Conservation (phyloP, 92 coral and sea anemone genomes). For the Diadumene lineata region DNA sequence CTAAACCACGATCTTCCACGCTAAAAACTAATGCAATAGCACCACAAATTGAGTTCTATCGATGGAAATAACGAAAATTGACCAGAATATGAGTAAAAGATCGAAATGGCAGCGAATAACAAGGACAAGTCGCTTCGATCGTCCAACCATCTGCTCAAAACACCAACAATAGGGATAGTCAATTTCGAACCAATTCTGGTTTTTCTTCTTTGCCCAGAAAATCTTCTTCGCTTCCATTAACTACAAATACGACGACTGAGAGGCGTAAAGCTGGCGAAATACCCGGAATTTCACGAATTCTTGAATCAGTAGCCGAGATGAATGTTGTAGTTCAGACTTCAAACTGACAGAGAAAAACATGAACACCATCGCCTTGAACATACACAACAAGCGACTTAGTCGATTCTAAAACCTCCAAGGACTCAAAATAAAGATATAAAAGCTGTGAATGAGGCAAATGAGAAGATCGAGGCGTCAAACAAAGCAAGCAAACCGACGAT, state of each 20-base stretch:
- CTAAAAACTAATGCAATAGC: background rate
- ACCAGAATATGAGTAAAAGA: slow-evolving; percentile 3
- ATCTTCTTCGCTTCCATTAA: slow-evolving; percentile 1
- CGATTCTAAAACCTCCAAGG: slow-evolving; percentile 15
- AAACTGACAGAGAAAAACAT: slow-evolving; percentile 35
- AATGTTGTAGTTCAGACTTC: slow-evolving; percentile 13
- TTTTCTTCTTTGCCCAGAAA: slow-evolving; percentile 20
- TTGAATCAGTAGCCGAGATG: slow-evolving; percentile 9
- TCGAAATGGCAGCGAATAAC: background rate
- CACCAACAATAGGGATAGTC: slow-evolving; percentile 12
- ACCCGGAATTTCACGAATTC: slow-evolving; percentile 37
- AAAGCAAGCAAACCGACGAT: slow-evolving; percentile 4
- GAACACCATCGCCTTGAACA: background rate
- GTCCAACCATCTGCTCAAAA: slow-evolving; percentile 20
- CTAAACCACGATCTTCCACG: background rate
- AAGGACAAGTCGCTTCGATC: background rate
- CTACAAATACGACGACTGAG: slow-evolving; percentile 7
- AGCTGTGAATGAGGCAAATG: slow-evolving; percentile 4
- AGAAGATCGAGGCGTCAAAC: slow-evolving; percentile 5
- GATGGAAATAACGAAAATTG: background rate
- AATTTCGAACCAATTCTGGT: slow-evolving; percentile 8
- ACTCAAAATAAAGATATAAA: slow-evolving; percentile 18
- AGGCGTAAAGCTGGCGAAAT: slow-evolving; percentile 30
- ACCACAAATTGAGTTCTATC: background rate
- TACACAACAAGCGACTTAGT: slow-evolving; percentile 11